Conservation (phyloP, 1,140 invertebrate species). For the Macrostomum lignano region DNA sequence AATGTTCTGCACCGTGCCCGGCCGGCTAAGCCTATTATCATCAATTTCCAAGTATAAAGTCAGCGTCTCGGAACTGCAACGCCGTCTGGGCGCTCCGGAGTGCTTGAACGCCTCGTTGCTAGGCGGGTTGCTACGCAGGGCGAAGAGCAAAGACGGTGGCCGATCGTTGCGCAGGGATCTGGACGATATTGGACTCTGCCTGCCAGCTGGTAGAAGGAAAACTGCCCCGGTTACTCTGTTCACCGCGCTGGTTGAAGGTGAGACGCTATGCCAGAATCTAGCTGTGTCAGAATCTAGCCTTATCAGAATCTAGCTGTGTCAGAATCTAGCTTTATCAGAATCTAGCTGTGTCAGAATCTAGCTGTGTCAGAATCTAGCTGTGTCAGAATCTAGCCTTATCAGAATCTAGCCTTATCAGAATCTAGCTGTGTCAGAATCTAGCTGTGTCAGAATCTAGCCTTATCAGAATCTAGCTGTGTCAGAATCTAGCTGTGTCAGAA, state of each 20-base stretch:
- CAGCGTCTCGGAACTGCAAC: constrained; percentile 86
- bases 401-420: no score
- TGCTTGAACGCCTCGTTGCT: constrained; percentile 90
- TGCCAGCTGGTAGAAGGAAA: constrained; percentile 91
- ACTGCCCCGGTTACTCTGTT: constrained; percentile 88
- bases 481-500: no score
- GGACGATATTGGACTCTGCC: constrained; percentile 85
- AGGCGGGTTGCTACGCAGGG: constrained; percentile 79
- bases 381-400: no score
- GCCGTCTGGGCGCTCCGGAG: constrained; percentile 79
- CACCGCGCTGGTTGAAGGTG: constrained; percentile 88
- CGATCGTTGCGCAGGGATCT: constrained; percentile 73
- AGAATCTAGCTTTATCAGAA: no score
- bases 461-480: no score
- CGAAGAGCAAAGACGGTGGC: constrained; percentile 97
- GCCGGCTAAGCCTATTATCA: constrained; percentile 68
- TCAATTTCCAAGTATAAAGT: constrained; percentile 99
- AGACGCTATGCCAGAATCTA: no score
- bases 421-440: no score
- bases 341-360: no score
- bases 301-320: no score
- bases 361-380: no score
- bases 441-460: no score
- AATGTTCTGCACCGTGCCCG: constrained; percentile 50
- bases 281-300: no score